Percentiles rank a stretch among this genome's conserved stretches.
phyloP scores from a whole-genome alignment of 2,113 vertebrate genomes.

The Pluvialis apricaria region DNA sequence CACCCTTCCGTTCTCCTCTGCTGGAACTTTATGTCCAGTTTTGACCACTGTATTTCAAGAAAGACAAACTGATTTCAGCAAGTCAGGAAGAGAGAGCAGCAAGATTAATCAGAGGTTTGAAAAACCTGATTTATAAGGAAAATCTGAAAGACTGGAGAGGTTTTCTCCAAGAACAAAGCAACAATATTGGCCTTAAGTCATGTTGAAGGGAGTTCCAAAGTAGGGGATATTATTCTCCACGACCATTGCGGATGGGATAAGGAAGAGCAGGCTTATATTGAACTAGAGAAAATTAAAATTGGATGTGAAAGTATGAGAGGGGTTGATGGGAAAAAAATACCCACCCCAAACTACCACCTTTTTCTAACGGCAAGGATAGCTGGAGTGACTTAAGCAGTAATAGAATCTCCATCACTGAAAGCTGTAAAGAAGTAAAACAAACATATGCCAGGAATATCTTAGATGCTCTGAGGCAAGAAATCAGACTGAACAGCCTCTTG shows the following conservation, averaged over 20 bases:
- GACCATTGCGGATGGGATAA: not conserved
- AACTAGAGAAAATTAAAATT: not conserved
- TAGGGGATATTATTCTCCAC: fast-evolving
- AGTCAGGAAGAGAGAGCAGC: not conserved
- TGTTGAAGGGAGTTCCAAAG: not conserved
- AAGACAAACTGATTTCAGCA: not conserved
- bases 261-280: not conserved
- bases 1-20: not conserved
- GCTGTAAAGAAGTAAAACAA: not conserved
- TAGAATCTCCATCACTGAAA: not conserved
- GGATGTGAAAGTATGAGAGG: not conserved
- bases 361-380: not conserved
- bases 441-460: not conserved
- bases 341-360: not conserved
- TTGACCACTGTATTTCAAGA: not conserved
- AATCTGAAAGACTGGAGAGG: not conserved
- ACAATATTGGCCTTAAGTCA: not conserved
- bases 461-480: not conserved
- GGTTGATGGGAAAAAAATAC: fast-evolving
- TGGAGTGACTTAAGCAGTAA: not conserved
- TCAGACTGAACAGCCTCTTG: not conserved
- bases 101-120: not conserved
- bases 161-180: not conserved
- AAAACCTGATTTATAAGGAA: not conserved
- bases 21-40: not conserved